Conservation (phyloP, 2,113 vertebrate species). For the Vidua macroura region DNA sequence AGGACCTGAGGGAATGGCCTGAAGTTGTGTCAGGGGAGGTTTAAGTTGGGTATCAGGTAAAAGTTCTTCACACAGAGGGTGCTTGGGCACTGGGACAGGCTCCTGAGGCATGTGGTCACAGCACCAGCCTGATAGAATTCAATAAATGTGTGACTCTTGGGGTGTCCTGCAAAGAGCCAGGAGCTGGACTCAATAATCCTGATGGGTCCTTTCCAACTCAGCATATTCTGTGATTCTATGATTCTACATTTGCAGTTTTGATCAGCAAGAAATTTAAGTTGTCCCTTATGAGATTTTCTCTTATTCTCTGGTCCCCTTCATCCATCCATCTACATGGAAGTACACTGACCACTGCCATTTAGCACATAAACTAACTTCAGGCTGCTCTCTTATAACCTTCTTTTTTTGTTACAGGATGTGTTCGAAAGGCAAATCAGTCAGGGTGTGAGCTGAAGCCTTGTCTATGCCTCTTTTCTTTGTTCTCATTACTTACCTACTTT, state of each 20-base stretch:
- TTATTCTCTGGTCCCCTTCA: not conserved
- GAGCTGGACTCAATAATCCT: not conserved
- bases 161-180: not conserved
- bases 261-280: not conserved
- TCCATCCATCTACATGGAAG: not conserved
- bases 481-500: not conserved
- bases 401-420: not conserved
- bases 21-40: not conserved
- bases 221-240: not conserved
- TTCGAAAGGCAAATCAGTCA: not conserved
- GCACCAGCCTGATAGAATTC: not conserved
- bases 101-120: not conserved
- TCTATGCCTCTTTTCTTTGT: not conserved
- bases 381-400: not conserved
- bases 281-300: not conserved
- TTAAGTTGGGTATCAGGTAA: not conserved
- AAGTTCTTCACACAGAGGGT: not conserved
- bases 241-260: not conserved
- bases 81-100: not conserved
- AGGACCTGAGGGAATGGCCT: not conserved
- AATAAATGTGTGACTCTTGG: not conserved
- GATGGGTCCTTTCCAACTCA: not conserved
- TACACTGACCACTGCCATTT: not conserved
- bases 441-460: not conserved
- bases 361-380: not conserved